phyloP scores from a whole-genome alignment of 2,797 vertebrate species.

The Strix occidentalis region DNA sequence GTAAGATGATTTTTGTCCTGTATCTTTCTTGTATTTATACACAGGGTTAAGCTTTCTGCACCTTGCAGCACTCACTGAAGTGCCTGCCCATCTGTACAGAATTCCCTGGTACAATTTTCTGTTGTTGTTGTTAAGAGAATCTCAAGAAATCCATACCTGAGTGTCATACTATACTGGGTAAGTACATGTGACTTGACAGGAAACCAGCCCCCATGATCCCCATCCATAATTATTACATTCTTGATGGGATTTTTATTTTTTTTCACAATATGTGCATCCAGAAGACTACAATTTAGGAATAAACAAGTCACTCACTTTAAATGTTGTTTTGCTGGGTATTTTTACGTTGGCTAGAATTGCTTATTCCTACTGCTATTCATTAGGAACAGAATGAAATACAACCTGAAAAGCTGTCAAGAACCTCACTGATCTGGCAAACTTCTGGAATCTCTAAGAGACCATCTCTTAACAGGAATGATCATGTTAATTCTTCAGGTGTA shows the following conservation, averaged over 20 bases:
- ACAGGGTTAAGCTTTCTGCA: not conserved
- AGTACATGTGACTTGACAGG: not conserved
- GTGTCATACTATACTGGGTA: not conserved
- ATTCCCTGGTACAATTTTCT: not conserved
- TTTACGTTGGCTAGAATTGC: not conserved
- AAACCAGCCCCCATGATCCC: not conserved
- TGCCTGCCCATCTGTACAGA: accelerated
- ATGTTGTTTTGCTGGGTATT: too few species aligned
- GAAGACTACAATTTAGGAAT: not conserved
- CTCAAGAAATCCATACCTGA: not conserved
- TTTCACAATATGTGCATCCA: accelerated
- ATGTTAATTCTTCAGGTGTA: not conserved
- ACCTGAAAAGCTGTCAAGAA: not conserved
- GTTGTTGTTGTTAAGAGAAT: not conserved
- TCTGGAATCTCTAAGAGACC: not conserved
- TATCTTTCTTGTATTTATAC: not conserved
- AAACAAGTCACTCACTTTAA: not conserved
- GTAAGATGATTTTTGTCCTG: not conserved
- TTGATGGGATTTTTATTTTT: not conserved
- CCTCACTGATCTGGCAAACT: not conserved
- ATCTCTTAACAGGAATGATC: not conserved
- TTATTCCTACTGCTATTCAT: not conserved
- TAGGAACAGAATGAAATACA: not conserved
- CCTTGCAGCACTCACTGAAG: not conserved
- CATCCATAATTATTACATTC: not conserved